A percentile compares a stretch with the other conserved stretches of the same genome.
Evolutionary conservation across 2,888 invertebrate genomes (phyloP).

Genomic region (Stenchaetothrips biformis): DNA sequence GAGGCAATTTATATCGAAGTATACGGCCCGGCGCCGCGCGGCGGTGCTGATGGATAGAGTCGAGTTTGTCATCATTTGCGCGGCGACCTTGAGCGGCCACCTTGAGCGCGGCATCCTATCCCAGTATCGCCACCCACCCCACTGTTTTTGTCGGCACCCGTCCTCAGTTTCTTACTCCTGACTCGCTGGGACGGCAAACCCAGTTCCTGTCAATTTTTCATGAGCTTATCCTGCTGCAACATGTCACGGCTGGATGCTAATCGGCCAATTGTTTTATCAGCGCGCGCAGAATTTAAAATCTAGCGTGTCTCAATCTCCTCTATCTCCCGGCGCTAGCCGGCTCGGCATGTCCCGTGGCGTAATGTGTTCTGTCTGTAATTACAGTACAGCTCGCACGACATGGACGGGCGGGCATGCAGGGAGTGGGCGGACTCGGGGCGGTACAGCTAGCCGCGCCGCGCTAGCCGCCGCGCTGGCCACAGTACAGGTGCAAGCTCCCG

Average conservation of each 20-base stretch:
- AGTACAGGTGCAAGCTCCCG: background rate
- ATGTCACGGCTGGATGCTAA: slow-evolving; percentile 21
- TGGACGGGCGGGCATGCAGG: background rate
- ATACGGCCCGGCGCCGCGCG: background rate
- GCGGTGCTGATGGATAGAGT: background rate
- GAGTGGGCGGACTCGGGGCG: too few species aligned
- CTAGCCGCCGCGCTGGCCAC: background rate
- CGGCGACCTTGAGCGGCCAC: background rate
- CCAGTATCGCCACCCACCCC: too few species aligned
- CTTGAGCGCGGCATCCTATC: background rate
- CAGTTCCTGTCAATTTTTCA: too few species aligned
- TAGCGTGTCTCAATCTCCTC: slow-evolving; percentile 18
- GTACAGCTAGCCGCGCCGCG: background rate
- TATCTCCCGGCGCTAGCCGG: background rate
- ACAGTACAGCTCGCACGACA: background rate
- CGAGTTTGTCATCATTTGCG: slow-evolving; percentile 11
- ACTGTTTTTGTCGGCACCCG: too few species aligned
- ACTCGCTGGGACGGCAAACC: too few species aligned
- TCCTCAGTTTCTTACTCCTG: too few species aligned
- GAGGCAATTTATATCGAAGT: background rate
- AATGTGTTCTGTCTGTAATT: background rate
- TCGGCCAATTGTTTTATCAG: slow-evolving; percentile 19
- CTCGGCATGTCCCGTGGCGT: background rate
- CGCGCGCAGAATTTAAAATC: slow-evolving; percentile 20
- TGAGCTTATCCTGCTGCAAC: background rate